Conservation (phyloP, 2,888 invertebrate species). For the Drosophila percnosoma region DNA sequence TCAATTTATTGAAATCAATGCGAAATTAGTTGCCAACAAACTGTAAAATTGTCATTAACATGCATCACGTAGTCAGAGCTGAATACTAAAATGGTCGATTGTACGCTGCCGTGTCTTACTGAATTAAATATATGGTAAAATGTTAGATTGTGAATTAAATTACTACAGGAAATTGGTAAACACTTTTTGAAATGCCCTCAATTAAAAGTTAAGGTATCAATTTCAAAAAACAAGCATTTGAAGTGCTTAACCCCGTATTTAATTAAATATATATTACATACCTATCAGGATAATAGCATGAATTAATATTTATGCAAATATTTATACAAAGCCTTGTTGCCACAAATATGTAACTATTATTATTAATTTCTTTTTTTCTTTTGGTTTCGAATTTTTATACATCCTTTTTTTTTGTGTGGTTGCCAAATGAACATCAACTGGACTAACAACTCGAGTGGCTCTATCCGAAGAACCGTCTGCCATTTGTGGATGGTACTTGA, state of each 20-base stretch:
- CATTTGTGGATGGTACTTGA: slow-evolving; percentile 48
- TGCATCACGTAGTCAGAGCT: slow-evolving; percentile 1
- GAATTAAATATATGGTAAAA: background rate
- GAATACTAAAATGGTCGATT: background rate
- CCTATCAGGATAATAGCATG: background rate
- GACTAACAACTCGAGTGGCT: slow-evolving; percentile 17
- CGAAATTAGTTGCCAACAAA: slow-evolving; percentile 71
- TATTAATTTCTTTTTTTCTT: slow-evolving; percentile 2
- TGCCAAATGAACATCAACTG: slow-evolving; percentile 28
- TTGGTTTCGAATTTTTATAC: background rate
- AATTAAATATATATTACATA: background rate
- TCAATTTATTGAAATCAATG: slow-evolving; percentile 69
- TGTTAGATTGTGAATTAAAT: background rate
- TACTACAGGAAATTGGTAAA: background rate
- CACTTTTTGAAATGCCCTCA: background rate
- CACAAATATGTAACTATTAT: background rate
- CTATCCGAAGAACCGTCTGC: slow-evolving; percentile 30
- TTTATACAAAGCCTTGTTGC: background rate
- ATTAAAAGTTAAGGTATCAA: background rate
- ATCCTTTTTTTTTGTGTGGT: background rate
- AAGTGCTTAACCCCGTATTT: background rate
- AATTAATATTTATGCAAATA: slow-evolving; percentile 12
- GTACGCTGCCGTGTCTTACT: background rate
- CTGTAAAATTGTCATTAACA: slow-evolving; percentile 39
- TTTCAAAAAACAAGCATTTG: background rate